phyloP scores from a whole-genome alignment of 2,888 invertebrate genomes.

The Cephus sareptanus region DNA sequence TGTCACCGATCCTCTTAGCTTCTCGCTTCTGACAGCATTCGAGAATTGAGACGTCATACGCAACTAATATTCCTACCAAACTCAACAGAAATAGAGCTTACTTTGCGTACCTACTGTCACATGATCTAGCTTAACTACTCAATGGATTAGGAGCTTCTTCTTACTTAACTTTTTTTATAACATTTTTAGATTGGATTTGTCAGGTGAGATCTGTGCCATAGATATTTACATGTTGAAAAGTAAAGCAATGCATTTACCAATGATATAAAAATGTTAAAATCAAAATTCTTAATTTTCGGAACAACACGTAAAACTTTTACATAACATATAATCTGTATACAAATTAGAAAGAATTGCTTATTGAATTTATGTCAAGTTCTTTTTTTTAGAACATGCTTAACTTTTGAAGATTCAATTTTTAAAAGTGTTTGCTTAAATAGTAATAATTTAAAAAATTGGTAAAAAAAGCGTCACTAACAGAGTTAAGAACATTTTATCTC shows the following conservation, averaged over 20 bases:
- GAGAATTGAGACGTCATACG: constrained; percentile 3
- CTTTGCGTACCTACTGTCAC: neutral
- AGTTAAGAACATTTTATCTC: neutral
- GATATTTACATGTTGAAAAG: neutral
- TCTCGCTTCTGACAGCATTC: neutral
- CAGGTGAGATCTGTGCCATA: neutral
- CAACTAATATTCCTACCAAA: neutral
- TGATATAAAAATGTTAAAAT: neutral
- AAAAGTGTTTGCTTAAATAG: neutral
- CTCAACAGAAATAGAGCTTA: neutral
- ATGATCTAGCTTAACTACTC: neutral
- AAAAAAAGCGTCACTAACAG: neutral
- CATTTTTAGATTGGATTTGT: neutral
- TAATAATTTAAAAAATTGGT: neutral
- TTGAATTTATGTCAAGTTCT: no score
- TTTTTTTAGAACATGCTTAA: neutral
- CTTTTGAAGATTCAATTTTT: neutral
- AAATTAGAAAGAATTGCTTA: neutral
- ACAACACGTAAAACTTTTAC: neutral
- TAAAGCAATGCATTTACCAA: neutral
- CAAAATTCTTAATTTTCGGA: neutral
- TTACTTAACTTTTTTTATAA: neutral
- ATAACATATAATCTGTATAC: neutral
- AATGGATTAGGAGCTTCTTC: neutral
- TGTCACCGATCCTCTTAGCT: constrained; percentile 13